Base-by-base conservation (phyloP, 2,888 invertebrate genomes). In the Drosophila algonquin region DNA sequence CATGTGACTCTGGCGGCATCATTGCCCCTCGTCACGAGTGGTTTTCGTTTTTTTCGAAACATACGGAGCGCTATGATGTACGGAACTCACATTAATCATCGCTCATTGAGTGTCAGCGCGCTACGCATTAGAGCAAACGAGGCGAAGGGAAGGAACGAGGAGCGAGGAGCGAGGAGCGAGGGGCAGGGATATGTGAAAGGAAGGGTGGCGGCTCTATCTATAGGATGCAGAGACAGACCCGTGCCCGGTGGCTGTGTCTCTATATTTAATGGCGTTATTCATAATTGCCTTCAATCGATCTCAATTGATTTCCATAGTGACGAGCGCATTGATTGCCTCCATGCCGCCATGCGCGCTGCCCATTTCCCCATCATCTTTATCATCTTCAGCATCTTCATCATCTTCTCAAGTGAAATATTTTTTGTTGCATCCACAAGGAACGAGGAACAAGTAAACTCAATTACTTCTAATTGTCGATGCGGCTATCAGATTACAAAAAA, bases 291-390 rank as follows among this genome's bases (percentile, higher is more conserved):
- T 88, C 70, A 87, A 87, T 87, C 75, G 76, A 88, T 77, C 62
- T 80, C 88, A 87, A 87, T 87, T 87, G 84, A 54, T 82, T 80
- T 77, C 35, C 80, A 71, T 67, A 80, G 87, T 84, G 87, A 85
- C 85, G 85, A 84, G 77, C 53, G 81, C 83, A 80, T 77, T 87
- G 83, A 84, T 87, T 84, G 87, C 55, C 63, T 55, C 55, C n/a
- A n/a, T n/a, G n/a, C n/a, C 61, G n/a, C 21, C n/a, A 12, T 45
- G n/a, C 10, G 24, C 24, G 9, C 9, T 40, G 53, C 56, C 56
- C 65, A 65, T 56, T 64, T 51, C 65, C 7, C 50, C 47, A 48
- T 40, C 44, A 48, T 14, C 35, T 9, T 35, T 18, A 12, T 14
- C 35, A 21, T 35, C 32, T 7, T 53, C 44, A 44, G n/a, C n/a